Percentiles rank a stretch among this genome's conserved stretches.
Conservation (phyloP, 2,797 vertebrate genomes). For the Neosilurus hyrtlii region DNA sequence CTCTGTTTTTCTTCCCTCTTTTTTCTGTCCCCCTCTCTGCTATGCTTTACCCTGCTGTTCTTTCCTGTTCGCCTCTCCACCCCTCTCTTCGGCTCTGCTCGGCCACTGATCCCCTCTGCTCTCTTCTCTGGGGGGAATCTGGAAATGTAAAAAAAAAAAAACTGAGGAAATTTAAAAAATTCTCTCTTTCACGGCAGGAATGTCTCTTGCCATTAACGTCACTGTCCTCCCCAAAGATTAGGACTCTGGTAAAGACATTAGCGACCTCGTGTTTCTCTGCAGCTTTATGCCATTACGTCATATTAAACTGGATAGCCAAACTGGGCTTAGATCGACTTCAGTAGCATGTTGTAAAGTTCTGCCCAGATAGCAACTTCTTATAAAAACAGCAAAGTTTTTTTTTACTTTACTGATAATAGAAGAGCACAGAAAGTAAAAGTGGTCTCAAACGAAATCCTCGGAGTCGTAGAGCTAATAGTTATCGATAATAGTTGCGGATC, state of each 20-base stretch:
- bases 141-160: conserved; percentile 28
- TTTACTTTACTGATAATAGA: not conserved
- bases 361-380: not conserved
- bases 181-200: conserved; percentile 17
- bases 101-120: no score
- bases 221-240: conserved; percentile 47
- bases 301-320: conserved; percentile 57
- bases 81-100: no score
- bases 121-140: not conserved
- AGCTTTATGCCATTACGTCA: conserved; percentile 67
- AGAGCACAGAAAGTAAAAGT: not conserved
- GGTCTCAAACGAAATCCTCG: not conserved
- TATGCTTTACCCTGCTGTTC: no score
- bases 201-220: conserved; percentile 35
- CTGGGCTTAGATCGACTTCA: conserved; percentile 38
- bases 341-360: not conserved
- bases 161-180: conserved; percentile 18
- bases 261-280: conserved; percentile 51
- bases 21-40: no score
- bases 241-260: conserved; percentile 62
- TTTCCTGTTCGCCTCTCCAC: no score
- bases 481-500: not conserved
- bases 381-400: not conserved
- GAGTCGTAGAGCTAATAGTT: not conserved
- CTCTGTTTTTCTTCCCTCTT: no score